Evolutionary conservation across 2,888 invertebrate species (phyloP), one percentile per base, ranked within the genome.

Genomic region (Priocnemis perturbator): DNA sequence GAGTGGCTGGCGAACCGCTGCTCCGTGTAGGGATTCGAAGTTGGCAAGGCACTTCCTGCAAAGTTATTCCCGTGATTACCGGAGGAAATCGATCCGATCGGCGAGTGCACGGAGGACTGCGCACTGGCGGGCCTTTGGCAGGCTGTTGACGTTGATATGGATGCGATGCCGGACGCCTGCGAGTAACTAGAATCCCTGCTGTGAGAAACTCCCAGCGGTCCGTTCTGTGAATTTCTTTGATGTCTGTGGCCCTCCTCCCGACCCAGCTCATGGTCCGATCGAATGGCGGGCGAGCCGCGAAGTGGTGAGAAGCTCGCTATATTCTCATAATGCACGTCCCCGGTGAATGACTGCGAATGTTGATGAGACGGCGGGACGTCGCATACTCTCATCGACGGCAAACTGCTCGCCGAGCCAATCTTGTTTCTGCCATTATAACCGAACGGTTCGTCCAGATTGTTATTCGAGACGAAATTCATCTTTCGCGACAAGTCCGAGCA

Each of bases 291-390:
- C 0, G 82, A 81, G 5, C 73, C 68, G 19, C 83, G 69, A 0
- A 87, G 60, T 0, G 88, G 86, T 0, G 87, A 86, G 23, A 87
- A 88, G 19, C 78, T 87, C 4, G 81, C 62, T 0, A 88, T 70
- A 59, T 88, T 88, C 52, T 88, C 88, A 70, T 88, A 88, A 64
- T 88, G 88, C 4, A 83, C 79, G 57, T 88, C 87, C 0, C 88
- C 88, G 9, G 88, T 88, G 64, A 88, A 88, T 0, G 88, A 88
- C n/a, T 86, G 86, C 1, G 88, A 88, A 48, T 88, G 88, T 21
- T 87, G 88, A 60, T 88, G 88, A 15, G 78, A 72, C 0, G 82
- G 81, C 0, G 85, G 82, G 0, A 81, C 62, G 30, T 88, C 88
- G 64, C 85, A 86, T 0, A 88, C 88, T 65, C 87, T 81, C 86